Base-by-base conservation (phyloP, 2,888 invertebrate species). In the Drosophila leonis region DNA sequence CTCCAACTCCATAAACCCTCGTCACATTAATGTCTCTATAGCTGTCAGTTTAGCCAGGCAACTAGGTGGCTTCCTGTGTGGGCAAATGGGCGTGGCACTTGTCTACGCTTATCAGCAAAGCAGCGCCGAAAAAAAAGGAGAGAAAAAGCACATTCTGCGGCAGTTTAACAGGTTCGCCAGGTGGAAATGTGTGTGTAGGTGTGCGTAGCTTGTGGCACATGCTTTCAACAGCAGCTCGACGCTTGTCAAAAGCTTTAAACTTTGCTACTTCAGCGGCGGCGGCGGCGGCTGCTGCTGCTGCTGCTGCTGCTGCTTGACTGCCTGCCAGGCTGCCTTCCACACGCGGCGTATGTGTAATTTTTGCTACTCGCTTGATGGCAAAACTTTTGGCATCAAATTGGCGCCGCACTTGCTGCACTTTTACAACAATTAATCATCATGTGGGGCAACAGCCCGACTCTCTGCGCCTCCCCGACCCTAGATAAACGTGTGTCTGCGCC, bases 21-120 rank as follows among this genome's bases (percentile, higher is more conserved):
- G 88, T 87, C 86, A 87, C 90, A 87, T 87, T 87, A 87, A 87
- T 87, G 86, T 87, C 86, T 87, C 88, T 89, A 89, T 87, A 84
- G 86, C 89, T 86, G 86, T 86, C 86, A 86, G 88, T 80, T 89
- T 89, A 82, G 85, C 77, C 65, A 68, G 73, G 68, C 72, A 74
- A 67, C 61, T 70, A 51, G 57, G 52, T 54, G 69, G 60, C 55
- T 39, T 49, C 27, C 39, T 56, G 54, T 44, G 49, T 29, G 64
- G 66, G 57, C 24, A 39, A 49, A 20, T 55, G 70, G 75, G 68
- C 65, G 69, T 73, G 72, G 73, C 72, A 66, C 64, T 69, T 72
- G 84, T 78, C 79, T 70, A 72, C 65, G 79, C 83, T 83, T 83
- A 83, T 83, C 83, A 87, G 84, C 65, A 72, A 20, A 51, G 51